Percentiles rank a stretch among this genome's conserved stretches.
phyloP scores from a whole-genome alignment of 2,113 vertebrate genomes.

The Callipepla californica region DNA sequence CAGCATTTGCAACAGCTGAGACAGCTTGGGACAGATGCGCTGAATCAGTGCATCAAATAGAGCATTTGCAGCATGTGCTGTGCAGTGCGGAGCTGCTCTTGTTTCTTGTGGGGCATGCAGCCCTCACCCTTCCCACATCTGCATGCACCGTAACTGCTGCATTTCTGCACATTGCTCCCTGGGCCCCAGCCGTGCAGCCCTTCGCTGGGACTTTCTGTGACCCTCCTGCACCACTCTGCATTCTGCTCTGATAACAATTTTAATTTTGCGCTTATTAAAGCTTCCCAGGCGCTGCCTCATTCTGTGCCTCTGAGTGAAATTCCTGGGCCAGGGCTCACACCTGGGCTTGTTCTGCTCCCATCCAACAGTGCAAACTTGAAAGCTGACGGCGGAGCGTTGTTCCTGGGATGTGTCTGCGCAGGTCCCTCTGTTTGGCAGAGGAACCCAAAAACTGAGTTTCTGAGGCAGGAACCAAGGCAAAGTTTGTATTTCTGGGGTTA shows the following conservation, averaged over 20 bases:
- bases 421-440: background rate
- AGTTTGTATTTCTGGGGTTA: background rate
- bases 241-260: constrained; percentile 73
- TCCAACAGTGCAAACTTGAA: constrained; percentile 56
- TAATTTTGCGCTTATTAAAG: constrained; percentile 81
- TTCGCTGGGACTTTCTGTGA: constrained; percentile 68
- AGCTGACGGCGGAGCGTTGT: background rate
- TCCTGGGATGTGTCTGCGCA: constrained; percentile 19
- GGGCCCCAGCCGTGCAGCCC: constrained; percentile 42
- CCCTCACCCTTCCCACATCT: background rate
- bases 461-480: background rate
- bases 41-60: background rate
- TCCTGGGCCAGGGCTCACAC: constrained; percentile 62
- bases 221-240: constrained; percentile 71
- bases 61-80: background rate
- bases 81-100: background rate
- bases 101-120: background rate
- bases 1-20: background rate
- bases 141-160: constrained; percentile 73
- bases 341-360: constrained; percentile 56
- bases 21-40: background rate
- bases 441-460: background rate
- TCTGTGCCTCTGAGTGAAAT: constrained; percentile 75
- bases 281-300: constrained; percentile 75
- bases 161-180: constrained; percentile 78